Conservation (phyloP, 2,113 vertebrate genomes). For the Melospiza georgiana region DNA sequence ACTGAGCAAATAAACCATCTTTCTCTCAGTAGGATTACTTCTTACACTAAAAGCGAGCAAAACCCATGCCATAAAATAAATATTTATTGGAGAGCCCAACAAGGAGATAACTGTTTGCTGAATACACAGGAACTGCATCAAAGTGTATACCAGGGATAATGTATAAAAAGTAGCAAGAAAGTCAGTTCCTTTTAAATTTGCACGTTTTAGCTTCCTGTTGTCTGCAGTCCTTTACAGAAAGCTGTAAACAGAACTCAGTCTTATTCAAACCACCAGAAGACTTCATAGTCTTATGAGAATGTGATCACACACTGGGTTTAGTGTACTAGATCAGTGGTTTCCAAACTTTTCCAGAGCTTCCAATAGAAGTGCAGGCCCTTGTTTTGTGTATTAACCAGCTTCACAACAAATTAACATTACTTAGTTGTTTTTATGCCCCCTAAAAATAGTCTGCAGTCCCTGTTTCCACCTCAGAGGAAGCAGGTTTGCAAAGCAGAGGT, state of each 20-base stretch:
- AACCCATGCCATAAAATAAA: constrained; percentile 58
- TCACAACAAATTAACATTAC: not conserved
- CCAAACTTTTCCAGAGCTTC: not conserved
- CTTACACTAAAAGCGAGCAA: constrained; percentile 38
- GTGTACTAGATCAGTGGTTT: not conserved
- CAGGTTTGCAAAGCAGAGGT: not conserved
- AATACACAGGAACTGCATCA: not conserved
- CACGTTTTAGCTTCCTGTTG: not conserved
- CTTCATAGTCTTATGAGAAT: not conserved
- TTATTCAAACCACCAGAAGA: not conserved
- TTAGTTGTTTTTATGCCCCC: not conserved
- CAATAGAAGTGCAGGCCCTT: not conserved
- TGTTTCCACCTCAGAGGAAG: not conserved
- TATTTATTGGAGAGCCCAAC: constrained; percentile 1
- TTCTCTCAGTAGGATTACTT: constrained; percentile 54
- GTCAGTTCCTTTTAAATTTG: not conserved
- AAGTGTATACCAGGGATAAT: not conserved
- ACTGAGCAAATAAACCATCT: constrained; percentile 34
- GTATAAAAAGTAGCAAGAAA: not conserved
- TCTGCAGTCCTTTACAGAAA: not conserved
- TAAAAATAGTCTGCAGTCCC: not conserved
- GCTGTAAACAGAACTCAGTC: not conserved
- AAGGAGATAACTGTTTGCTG: constrained; percentile 19
- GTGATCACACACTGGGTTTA: not conserved
- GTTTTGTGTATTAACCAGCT: not conserved